Conservation (phyloP, 2,888 invertebrate species). For the Cremastobaeus sp. region DNA sequence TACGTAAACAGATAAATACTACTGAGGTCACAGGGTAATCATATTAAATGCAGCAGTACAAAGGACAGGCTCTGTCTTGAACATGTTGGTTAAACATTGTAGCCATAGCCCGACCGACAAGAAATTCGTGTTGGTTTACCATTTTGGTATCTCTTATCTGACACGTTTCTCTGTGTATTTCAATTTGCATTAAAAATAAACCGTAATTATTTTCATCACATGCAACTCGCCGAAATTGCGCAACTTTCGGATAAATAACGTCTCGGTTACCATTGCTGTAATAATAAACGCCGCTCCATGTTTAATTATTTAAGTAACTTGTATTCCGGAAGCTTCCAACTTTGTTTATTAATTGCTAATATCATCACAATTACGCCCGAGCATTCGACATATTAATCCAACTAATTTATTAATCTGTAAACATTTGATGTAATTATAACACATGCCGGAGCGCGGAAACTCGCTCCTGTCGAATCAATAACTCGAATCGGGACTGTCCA, state of each 20-base stretch:
- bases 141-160: constrained; percentile 48
- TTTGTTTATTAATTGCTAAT: neutral
- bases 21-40: constrained; percentile 43
- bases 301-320: neutral
- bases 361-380: neutral
- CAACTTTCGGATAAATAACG: neutral
- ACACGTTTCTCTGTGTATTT: constrained; percentile 38
- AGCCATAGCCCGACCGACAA: constrained; percentile 38
- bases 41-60: constrained; percentile 52
- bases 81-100: constrained; percentile 42
- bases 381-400: no score
- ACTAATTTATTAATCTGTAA: no score
- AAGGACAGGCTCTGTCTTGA: constrained; percentile 40
- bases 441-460: no score
- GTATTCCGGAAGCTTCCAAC: neutral
- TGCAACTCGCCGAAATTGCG: neutral
- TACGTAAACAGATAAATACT: constrained; percentile 49
- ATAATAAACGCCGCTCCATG: neutral
- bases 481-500: no score
- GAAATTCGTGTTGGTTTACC: constrained; percentile 54
- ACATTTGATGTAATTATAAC: no score
- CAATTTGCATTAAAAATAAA: constrained; percentile 42
- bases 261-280: neutral
- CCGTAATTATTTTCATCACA: constrained; percentile 26
- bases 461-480: no score